Evolutionary conservation across 2,888 invertebrate species (phyloP).

Genomic region (Hemaris fuciformis): DNA sequence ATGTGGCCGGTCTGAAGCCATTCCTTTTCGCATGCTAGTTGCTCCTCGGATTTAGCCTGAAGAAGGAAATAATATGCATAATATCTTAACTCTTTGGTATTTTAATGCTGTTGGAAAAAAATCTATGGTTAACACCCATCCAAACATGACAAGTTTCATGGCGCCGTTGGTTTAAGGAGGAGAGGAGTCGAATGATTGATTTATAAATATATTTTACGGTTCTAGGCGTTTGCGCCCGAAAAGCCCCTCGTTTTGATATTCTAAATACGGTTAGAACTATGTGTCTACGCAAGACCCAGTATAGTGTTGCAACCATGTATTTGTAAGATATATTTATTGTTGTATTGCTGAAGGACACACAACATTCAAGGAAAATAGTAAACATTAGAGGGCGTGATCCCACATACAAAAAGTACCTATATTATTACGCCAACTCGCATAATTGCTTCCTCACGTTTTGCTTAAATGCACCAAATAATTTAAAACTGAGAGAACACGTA

Average conservation of each 20-base stretch:
- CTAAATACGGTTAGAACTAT: too few relatives aligned
- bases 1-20: conserved; percentile 87
- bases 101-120: too few relatives aligned
- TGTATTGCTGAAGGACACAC: too few relatives aligned
- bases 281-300: too few relatives aligned
- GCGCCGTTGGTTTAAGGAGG: too few relatives aligned
- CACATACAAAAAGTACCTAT: background rate
- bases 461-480: background rate
- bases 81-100: too few relatives aligned
- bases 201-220: too few relatives aligned
- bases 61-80: conserved; percentile 16
- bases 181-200: too few relatives aligned
- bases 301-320: background rate
- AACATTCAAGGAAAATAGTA: background rate
- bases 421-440: background rate
- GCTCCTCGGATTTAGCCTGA: conserved; percentile 85
- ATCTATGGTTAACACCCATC: too few relatives aligned
- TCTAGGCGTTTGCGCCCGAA: too few relatives aligned
- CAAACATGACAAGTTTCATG: too few relatives aligned
- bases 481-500: background rate
- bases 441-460: background rate
- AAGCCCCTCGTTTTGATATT: too few relatives aligned
- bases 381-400: background rate
- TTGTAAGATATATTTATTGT: background rate
- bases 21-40: conserved; percentile 84